These are phyloP conservation scores for Mesorhabditis spiculigera DNA, from an alignment of 2,888 invertebrate genomes.

Conservation along the genomic window DNA sequence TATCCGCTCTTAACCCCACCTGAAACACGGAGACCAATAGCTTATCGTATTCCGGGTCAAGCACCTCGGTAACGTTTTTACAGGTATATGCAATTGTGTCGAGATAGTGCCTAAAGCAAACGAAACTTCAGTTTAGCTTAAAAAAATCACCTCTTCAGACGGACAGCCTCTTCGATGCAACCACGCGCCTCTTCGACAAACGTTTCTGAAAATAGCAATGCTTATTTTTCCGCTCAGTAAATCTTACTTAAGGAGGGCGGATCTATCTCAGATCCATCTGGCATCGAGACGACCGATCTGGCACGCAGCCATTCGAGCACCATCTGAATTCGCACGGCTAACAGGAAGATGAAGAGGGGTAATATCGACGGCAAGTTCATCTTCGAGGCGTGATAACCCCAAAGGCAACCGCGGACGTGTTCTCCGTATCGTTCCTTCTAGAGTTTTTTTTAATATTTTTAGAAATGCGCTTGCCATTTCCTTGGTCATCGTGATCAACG, in stretches of 20 bases:
- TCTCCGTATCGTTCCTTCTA: background rate
- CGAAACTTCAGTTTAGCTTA: background rate
- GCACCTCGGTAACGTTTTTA: background rate
- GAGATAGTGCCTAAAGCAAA: background rate
- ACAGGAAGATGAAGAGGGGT: conserved; percentile 79
- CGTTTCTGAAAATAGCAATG: conserved; percentile 50
- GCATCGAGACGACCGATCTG: conserved; percentile 12
- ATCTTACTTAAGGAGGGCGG: conserved; percentile 1
- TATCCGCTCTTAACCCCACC: background rate
- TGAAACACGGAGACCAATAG: background rate
- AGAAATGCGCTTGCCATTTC: background rate
- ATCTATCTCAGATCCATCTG: conserved; percentile 12
- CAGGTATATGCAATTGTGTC: background rate
- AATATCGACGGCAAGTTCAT: conserved; percentile 80
- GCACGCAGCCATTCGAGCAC: conserved; percentile 75
- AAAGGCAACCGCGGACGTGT: background rate
- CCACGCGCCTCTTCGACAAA: conserved; percentile 85
- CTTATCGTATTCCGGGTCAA: background rate
- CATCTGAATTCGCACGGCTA: conserved; percentile 81
- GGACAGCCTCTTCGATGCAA: conserved; percentile 78
- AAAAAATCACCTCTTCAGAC: background rate
- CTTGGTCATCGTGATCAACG: background rate
- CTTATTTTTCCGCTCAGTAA: background rate
- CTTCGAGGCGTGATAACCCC: background rate
- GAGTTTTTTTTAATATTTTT: background rate